These are phyloP conservation scores for Rhinolophus ferrumequinum DNA, from an alignment of 2,113 vertebrate genomes.

Conservation along the genomic window DNA sequence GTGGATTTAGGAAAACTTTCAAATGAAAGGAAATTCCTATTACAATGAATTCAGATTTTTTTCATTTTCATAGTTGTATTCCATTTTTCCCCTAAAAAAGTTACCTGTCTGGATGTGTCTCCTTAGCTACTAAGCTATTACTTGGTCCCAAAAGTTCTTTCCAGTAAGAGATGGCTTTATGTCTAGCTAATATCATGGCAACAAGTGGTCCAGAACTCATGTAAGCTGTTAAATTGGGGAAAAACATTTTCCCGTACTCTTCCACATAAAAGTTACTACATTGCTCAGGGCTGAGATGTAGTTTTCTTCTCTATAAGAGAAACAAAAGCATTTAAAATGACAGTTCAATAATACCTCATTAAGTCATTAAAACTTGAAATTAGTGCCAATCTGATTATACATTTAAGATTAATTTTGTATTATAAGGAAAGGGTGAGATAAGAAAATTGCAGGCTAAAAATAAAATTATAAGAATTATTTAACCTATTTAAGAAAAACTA, in stretches of 20 bases:
- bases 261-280: slow-evolving; percentile 97
- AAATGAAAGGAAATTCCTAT: background rate
- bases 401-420: slow-evolving; percentile 1
- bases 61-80: slow-evolving; percentile 28
- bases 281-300: slow-evolving; percentile 95
- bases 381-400: slow-evolving; percentile 33
- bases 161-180: slow-evolving; percentile 91
- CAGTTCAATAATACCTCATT: slow-evolving; percentile 4
- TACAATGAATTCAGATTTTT: background rate
- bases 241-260: slow-evolving; percentile 93
- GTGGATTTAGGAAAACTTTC: slow-evolving; percentile 11
- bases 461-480: slow-evolving; percentile 48
- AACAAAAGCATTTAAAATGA: slow-evolving; percentile 66
- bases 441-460: background rate
- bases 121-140: slow-evolving; percentile 88
- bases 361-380: slow-evolving; percentile 60
- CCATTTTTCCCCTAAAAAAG: background rate
- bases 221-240: slow-evolving; percentile 94
- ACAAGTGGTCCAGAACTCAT: slow-evolving; percentile 96
- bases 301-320: slow-evolving; percentile 89
- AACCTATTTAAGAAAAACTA: slow-evolving; percentile 45
- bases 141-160: slow-evolving; percentile 93
- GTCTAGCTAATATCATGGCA: slow-evolving; percentile 90
- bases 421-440: background rate
- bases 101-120: slow-evolving; percentile 94